Conservation (phyloP, 2,113 vertebrate species). For the Balaeniceps rex region DNA sequence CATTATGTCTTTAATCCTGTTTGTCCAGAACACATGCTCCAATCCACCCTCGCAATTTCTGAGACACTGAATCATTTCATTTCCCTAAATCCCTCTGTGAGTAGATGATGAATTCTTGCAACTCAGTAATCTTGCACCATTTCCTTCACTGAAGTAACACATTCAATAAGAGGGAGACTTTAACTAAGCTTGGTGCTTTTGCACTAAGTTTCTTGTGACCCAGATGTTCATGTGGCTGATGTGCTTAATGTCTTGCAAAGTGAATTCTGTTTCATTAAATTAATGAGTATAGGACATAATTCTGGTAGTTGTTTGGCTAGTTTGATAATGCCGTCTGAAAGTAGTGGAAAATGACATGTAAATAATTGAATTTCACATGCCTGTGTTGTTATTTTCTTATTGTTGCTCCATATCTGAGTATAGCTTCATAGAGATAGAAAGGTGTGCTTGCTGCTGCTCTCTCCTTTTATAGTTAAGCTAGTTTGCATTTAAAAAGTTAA, state of each 20-base stretch:
- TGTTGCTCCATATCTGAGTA: background rate
- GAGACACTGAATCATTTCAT: background rate
- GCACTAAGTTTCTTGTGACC: background rate
- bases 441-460: background rate
- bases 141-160: background rate
- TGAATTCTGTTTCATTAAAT: background rate
- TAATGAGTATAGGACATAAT: background rate
- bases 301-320: background rate
- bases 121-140: background rate
- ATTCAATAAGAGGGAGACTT: background rate
- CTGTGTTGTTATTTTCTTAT: background rate
- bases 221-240: background rate
- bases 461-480: background rate
- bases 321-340: background rate
- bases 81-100: conserved; percentile 2
- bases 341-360: background rate
- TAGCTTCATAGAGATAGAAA: background rate
- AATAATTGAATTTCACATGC: background rate
- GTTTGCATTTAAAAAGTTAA: background rate
- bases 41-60: background rate
- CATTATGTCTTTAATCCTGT: background rate
- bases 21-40: background rate
- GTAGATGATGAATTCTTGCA: background rate
- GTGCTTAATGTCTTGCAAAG: background rate
- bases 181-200: background rate